These are phyloP conservation scores for Proales similis DNA, from an alignment of 1,140 invertebrate genomes.

Conservation along the genomic window DNA sequence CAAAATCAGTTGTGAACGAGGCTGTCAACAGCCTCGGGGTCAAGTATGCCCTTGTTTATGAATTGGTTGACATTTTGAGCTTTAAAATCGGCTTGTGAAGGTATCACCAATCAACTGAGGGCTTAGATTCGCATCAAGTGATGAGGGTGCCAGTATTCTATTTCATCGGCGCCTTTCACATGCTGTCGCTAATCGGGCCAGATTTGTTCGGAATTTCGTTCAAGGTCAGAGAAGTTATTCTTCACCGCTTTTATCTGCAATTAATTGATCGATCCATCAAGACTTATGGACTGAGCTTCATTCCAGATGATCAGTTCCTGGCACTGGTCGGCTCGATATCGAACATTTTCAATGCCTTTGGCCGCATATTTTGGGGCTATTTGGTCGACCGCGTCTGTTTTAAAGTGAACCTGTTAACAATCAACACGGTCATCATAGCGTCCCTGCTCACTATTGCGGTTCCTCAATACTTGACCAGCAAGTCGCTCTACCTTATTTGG, in stretches of 20 bases:
- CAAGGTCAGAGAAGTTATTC: too few relatives aligned
- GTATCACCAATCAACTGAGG: background rate
- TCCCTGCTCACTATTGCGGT: slow-evolving; percentile 5
- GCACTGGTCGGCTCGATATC: slow-evolving; percentile 53
- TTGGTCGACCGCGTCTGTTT: slow-evolving; percentile 51
- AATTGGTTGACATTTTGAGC: too few relatives aligned
- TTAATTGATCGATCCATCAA: too few relatives aligned
- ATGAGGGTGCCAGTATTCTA: slow-evolving; percentile 1
- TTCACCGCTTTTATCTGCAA: too few relatives aligned
- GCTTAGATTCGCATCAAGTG: slow-evolving; percentile 5
- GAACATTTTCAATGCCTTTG: slow-evolving; percentile 55
- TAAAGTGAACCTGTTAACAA: slow-evolving; percentile 42
- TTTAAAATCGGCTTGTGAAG: background rate
- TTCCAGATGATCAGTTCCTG: slow-evolving; percentile 54
- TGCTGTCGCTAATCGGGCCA: too few relatives aligned
- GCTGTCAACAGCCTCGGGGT: too few relatives aligned
- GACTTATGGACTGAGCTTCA: slow-evolving; percentile 55
- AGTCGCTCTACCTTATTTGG: slow-evolving; percentile 43
- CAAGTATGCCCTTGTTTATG: too few relatives aligned
- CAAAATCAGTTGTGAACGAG: too few relatives aligned
- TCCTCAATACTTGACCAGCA: slow-evolving; percentile 38
- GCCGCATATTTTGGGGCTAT: slow-evolving; percentile 54
- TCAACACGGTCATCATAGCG: background rate
- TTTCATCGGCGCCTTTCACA: too few relatives aligned
- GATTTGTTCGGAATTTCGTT: too few relatives aligned